Evolutionary conservation across 2,888 invertebrate genomes (phyloP).

Genomic region (Sepioteuthis lessoniana): DNA sequence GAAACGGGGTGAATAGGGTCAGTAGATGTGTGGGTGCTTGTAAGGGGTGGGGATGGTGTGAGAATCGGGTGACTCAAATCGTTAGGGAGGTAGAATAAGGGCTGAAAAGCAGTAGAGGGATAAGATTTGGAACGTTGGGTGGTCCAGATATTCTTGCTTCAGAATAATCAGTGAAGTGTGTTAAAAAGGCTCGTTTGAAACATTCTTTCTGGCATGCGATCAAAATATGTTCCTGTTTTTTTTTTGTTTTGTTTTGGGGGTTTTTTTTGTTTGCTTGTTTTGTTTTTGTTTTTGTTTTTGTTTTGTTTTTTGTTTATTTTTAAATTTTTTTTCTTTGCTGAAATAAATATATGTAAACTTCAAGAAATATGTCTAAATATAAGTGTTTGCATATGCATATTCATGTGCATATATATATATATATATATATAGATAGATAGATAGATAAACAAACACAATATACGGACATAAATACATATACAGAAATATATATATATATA

Average conservation of each 20-base stretch:
- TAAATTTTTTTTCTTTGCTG: neutral
- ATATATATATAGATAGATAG: neutral
- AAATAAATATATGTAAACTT: neutral
- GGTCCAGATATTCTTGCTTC: neutral
- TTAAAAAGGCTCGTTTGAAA: neutral
- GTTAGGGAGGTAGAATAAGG: neutral
- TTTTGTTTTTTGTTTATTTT: no score
- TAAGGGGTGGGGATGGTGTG: neutral
- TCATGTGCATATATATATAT: slow-evolving; percentile 41
- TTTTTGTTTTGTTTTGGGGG: neutral
- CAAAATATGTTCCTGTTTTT: neutral
- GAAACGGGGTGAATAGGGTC: neutral
- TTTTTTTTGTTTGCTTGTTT: no score
- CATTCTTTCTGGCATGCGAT: slow-evolving; percentile 33
- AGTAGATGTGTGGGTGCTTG: neutral
- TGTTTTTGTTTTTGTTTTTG: neutral
- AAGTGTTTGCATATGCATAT: no score
- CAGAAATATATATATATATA: neutral
- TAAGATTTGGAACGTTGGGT: neutral
- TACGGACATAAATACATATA: no score
- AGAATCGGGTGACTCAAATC: neutral
- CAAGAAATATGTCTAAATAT: neutral
- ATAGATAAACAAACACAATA: neutral
- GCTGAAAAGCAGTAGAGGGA: neutral
- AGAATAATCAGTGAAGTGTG: slow-evolving; percentile 9